A percentile compares a stretch with the other conserved stretches of the same genome.
Conservation (phyloP, 2,797 vertebrate genomes). For the Etheostoma nigrum region DNA sequence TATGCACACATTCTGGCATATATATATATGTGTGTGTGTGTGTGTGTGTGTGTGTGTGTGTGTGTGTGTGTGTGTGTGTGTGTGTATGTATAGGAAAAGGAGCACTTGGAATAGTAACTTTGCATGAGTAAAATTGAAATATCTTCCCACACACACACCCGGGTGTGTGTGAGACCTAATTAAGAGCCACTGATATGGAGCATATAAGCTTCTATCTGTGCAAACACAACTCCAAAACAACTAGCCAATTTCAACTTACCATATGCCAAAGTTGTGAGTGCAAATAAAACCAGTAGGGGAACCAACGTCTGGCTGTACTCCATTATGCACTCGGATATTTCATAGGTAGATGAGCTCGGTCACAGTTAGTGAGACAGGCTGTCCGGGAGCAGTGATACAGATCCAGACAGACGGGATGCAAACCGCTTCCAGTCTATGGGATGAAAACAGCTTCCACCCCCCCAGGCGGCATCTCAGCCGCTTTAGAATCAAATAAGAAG, state of each 20-base stretch:
- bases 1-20: not conserved
- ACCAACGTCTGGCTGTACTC: conserved; percentile 72
- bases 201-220: conserved; percentile 54
- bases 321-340: conserved; percentile 73
- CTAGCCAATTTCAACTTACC: conserved; percentile 77
- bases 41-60: no score
- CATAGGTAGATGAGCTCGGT: conserved; percentile 39
- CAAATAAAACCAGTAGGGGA: conserved; percentile 68
- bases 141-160: not conserved
- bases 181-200: conserved; percentile 18
- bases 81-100: not conserved
- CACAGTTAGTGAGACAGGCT: conserved; percentile 25
- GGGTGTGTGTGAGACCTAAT: conserved; percentile 18
- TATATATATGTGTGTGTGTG: not conserved
- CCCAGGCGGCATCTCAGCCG: conserved; percentile 60
- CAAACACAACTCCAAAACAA: conserved; percentile 48
- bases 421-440: conserved; percentile 32
- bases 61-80: no score
- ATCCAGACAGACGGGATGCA: conserved; percentile 37
- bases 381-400: conserved; percentile 43
- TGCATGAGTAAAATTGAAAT: not conserved
- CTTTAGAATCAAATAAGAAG: not conserved
- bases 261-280: conserved; percentile 77
- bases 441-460: conserved; percentile 47
- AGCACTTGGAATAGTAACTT: not conserved